These are phyloP conservation scores for Harpia harpyja DNA, from an alignment of 2,797 vertebrate genomes.

Conservation along the genomic window DNA sequence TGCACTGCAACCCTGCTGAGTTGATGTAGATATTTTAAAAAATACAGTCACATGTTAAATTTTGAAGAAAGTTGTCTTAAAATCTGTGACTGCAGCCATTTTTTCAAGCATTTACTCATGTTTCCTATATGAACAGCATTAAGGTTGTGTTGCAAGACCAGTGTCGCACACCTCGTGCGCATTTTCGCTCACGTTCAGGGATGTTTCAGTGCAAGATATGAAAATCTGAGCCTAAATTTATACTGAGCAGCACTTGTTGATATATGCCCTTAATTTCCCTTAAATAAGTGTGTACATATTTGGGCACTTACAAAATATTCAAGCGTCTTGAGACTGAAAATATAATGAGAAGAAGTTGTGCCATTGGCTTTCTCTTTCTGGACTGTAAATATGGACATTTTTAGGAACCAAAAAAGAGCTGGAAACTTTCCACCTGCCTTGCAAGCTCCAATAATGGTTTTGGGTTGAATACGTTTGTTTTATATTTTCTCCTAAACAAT, in stretches of 20 bases:
- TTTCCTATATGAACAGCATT: too few relatives aligned
- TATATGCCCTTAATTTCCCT: background rate
- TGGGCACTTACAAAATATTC: background rate
- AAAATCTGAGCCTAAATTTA: background rate
- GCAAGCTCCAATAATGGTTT: rapidly evolving
- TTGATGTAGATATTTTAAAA: background rate
- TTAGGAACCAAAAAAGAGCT: background rate
- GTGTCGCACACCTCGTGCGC: rapidly evolving
- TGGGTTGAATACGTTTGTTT: background rate
- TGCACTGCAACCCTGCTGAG: background rate
- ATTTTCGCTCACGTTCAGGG: background rate
- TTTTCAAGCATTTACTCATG: background rate
- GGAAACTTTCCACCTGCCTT: background rate
- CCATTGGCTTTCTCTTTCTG: background rate
- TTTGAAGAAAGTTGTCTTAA: background rate
- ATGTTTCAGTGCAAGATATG: background rate
- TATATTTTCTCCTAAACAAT: background rate
- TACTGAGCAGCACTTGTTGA: background rate
- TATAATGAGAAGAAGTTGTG: background rate
- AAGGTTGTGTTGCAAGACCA: too few relatives aligned
- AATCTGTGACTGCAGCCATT: background rate
- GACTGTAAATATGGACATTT: background rate
- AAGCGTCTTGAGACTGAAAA: background rate
- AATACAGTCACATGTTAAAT: background rate
- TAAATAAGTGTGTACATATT: rapidly evolving